Percentiles rank a stretch among this genome's conserved stretches.
Conservation (phyloP, 2,113 vertebrate genomes). For the Garra rufa region DNA sequence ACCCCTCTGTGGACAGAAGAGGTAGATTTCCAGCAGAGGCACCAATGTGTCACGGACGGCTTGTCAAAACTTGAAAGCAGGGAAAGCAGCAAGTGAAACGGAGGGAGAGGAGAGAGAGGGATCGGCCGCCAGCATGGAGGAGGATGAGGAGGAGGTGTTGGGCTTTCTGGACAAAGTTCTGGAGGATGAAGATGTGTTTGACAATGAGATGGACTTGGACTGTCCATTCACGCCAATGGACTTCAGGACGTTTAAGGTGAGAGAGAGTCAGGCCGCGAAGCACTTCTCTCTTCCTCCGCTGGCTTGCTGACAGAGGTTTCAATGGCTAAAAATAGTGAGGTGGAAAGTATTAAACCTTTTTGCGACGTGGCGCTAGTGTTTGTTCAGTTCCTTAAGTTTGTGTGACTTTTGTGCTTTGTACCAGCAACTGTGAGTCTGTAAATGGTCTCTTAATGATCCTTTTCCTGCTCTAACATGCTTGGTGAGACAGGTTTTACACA, state of each 20-base stretch:
- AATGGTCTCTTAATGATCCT: not conserved
- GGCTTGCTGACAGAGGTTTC: constrained; percentile 14
- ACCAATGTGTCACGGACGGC: not conserved
- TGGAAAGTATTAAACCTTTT: constrained; percentile 56
- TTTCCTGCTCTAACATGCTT: not conserved
- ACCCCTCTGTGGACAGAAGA: not conserved
- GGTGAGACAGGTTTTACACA: not conserved
- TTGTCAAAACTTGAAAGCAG: not conserved
- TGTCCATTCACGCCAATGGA: constrained; percentile 77
- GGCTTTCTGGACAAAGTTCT: constrained; percentile 92
- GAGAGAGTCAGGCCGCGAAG: constrained; percentile 48
- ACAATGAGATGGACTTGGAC: constrained; percentile 85
- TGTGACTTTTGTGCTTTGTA: not conserved
- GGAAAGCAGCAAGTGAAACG: not conserved
- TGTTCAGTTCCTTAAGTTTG: constrained; percentile 1
- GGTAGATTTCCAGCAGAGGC: not conserved
- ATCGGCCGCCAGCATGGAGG: constrained; percentile 69
- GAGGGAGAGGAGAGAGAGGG: not conserved
- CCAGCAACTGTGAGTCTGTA: not conserved
- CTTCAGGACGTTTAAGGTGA: constrained; percentile 87
- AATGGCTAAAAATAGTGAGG: constrained; percentile 59
- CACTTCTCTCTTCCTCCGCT: constrained; percentile 15
- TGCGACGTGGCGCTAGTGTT: constrained; percentile 48
- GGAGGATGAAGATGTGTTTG: constrained; percentile 84
- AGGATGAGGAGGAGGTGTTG: constrained; percentile 88